Conservation (phyloP, 1,140 invertebrate species). For the Microplitis demolitor region DNA sequence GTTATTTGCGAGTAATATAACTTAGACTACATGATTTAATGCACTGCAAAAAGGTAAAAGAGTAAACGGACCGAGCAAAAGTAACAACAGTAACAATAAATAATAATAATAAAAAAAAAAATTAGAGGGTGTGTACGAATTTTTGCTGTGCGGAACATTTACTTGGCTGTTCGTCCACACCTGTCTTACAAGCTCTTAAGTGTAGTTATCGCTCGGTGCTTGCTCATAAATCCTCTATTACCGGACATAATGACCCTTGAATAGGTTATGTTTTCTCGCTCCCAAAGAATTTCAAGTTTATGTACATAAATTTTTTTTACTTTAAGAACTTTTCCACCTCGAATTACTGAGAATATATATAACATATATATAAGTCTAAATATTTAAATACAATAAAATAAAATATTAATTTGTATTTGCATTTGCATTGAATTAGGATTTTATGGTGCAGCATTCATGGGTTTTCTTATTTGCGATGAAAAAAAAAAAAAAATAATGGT, state of each 20-base stretch:
- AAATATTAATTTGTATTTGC: no score
- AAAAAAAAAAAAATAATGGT: no score
- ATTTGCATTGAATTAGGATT: no score
- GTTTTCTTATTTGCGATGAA: no score
- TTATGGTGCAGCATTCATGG: no score
- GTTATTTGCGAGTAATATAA: slow-evolving; percentile 14
- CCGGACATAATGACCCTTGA: slow-evolving; percentile 29
- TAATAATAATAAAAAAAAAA: background rate
- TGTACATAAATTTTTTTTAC: no score
- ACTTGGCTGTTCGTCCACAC: slow-evolving; percentile 7
- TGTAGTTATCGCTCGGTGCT: slow-evolving; percentile 25
- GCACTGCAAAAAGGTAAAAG: background rate
- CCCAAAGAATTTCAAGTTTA: background rate
- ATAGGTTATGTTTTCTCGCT: slow-evolving; percentile 18
- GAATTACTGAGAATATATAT: no score
- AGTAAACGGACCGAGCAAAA: background rate
- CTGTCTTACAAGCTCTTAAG: slow-evolving; percentile 25
- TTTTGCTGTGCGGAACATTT: background rate
- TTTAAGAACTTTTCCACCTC: no score
- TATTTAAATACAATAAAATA: no score
- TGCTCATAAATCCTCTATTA: slow-evolving; percentile 30
- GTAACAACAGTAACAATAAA: background rate
- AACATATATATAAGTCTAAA: no score
- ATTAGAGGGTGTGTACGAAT: background rate
- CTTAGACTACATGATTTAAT: slow-evolving; percentile 8